Base-by-base conservation (phyloP, 2,888 invertebrate genomes). In the Crocallis elinguaria region DNA sequence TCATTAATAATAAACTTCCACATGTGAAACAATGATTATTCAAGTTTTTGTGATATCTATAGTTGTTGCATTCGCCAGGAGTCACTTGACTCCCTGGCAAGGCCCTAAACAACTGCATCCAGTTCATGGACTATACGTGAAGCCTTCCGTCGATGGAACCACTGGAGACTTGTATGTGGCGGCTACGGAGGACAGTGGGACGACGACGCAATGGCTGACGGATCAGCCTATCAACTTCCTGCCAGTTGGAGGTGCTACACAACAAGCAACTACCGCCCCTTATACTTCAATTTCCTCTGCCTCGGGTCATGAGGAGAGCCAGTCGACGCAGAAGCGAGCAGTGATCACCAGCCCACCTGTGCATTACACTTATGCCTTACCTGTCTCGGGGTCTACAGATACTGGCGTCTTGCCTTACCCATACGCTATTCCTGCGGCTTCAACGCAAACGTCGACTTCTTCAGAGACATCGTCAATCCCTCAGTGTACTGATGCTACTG, bases 111-210 rank as follows among this genome's bases (percentile, higher is more conserved):
- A 78, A 8, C 71, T 88, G 4, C 85, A 84, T 16, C 88, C 88
- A n/a, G 89, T 91, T 3, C 88, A 88, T 27, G 84, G 88, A 1
- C 68, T 91, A 0, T 91, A 77, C 62, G 83, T 91, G 8, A 86
- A 88, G 51, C 89, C 89, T 0, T 91, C 91, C 1, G 60, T 60
- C 3, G 89, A 91, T 52, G 89, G 90, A 0, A 77, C 79, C 4
- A 88, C 88, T 0, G 91, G 91, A 16, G 91, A 91, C 58, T 72
- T 91, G 7, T 90, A 85, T 69, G 89, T 91, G 0, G 90, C 91
- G 4, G 91, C 91, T 0, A 73, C 89, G 5, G 91, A 91, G 69
- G 87, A 90, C 32, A 82, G 64, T 32, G 89, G 87, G 13, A 71
- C 77, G 0, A 84, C 82, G 43, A 70, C 86, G 0, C 86, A 88